phyloP scores from a whole-genome alignment of 2,797 vertebrate genomes.

The Discoglossus pictus region DNA sequence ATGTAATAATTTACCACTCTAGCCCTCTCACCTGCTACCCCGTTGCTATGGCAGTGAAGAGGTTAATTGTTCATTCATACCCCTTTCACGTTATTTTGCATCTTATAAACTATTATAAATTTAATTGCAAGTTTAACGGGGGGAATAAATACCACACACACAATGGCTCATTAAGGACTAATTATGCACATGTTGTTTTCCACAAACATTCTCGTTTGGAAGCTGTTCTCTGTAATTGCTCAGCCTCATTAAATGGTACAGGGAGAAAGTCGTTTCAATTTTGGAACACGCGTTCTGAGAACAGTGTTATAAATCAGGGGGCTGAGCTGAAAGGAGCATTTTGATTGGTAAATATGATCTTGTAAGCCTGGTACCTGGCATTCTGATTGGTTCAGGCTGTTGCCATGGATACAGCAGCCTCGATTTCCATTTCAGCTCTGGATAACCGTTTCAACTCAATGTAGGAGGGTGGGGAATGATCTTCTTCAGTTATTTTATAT shows the following conservation, averaged over 20 bases:
- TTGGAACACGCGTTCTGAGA: conserved; percentile 31
- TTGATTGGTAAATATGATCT: conserved; percentile 11
- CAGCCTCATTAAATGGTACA: conserved; percentile 60
- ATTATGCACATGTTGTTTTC: conserved; percentile 99
- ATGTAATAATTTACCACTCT: too few relatives aligned
- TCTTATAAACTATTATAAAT: conserved; percentile 81
- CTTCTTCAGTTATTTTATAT: too few relatives aligned
- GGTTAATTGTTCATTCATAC: conserved; percentile 62
- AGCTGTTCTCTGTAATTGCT: conserved; percentile 91
- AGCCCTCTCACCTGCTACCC: too few relatives aligned
- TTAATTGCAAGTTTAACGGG: conserved; percentile 92
- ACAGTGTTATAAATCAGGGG: neutral
- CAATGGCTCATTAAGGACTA: conserved; percentile 99
- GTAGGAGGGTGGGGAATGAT: too few relatives aligned
- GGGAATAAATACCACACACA: conserved; percentile 79
- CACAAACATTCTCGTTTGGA: conserved; percentile 99
- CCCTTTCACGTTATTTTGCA: conserved; percentile 77
- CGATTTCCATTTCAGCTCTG: neutral
- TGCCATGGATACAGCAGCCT: conserved; percentile 11
- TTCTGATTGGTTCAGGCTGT: neutral
- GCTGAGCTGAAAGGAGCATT: neutral
- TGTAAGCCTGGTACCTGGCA: neutral
- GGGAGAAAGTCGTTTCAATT: conserved; percentile 35
- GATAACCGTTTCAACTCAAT: too few relatives aligned
- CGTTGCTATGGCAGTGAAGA: neutral